Base-by-base conservation (phyloP, 2,797 vertebrate genomes). In the Okamejei kenojei region DNA sequence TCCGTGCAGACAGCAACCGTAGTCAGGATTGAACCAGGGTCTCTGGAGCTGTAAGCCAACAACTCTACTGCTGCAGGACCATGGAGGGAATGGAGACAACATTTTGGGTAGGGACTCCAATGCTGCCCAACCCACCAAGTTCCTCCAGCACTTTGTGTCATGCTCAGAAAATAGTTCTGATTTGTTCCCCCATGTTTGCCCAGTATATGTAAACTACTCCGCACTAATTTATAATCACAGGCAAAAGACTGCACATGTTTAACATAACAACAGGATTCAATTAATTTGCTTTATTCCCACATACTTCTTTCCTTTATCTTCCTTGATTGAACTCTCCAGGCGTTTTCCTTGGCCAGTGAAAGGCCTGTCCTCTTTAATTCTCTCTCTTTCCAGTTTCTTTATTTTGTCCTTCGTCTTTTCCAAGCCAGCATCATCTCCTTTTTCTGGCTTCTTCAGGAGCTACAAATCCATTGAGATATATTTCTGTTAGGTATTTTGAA, bases 361-460 rank as follows among this genome's bases (percentile, higher is more conserved):
- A 93, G 94, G 94, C 95, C 98, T 96, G 94, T 99, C 98, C 96
- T 98, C 99, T 94, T 94, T 96, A 93, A 95, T 95, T 95, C 95
- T 95, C 93, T 98, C 97, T 95, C 97, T 97, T 94, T 99, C 98
- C 93, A 96, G 94, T 96, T 97, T 99, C 96, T 98, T 99, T 94
- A 94, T 91, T 95, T 97, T 99, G 93, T 99, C 98, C 96, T 98
- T 99, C 94, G 95, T 94, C 93, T 97, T 99, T 94, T 99, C 98
- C 93, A 95, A 94, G 94, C 99, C 97, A 93, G 94, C 97, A 94
- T 98, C 97, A 81, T 99, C 98, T 90, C 95, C 94, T 96, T 97
- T 98, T 94, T 99, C 98, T 94, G 98, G 97, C 95, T 99, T 99
- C 96, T 97, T 99, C 95, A 99, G 97, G 93, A 99, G 97, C 99